These are phyloP conservation scores for Eristalis arbustorum DNA, from an alignment of 2,888 invertebrate species.

Conservation along the genomic window DNA sequence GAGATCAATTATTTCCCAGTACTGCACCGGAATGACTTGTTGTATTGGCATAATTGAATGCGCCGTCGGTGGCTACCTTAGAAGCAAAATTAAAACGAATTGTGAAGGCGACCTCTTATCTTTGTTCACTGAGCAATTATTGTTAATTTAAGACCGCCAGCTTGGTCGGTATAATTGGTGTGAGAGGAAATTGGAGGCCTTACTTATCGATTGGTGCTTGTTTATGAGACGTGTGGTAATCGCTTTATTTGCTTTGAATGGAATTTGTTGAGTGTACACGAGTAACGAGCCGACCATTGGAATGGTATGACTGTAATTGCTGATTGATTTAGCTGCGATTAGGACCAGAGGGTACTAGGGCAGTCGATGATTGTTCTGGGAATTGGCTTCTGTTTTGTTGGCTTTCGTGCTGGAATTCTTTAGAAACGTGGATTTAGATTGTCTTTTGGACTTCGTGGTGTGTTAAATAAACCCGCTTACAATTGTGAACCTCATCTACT, in stretches of 20 bases:
- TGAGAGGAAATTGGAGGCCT: background rate
- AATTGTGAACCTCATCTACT: too few relatives aligned
- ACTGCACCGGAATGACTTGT: constrained; percentile 18
- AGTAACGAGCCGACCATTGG: background rate
- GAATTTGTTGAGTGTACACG: background rate
- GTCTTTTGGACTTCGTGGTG: too few relatives aligned
- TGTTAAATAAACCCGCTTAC: too few relatives aligned
- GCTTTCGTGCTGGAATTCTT: background rate
- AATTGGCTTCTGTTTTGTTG: background rate
- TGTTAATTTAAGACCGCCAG: constrained; percentile 3
- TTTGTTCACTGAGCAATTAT: constrained; percentile 25
- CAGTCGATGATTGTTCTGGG: background rate
- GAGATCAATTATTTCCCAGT: constrained; percentile 34
- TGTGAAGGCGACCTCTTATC: constrained; percentile 6
- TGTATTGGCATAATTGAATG: constrained; percentile 35
- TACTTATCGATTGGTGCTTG: constrained; percentile 3
- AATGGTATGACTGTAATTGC: background rate
- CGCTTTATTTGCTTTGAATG: background rate
- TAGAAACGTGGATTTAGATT: too few relatives aligned
- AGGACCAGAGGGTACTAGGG: background rate
- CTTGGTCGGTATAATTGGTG: background rate
- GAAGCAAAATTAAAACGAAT: constrained; percentile 21
- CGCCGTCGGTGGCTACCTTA: constrained; percentile 16
- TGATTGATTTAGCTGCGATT: background rate
- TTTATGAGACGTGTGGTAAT: background rate